Conservation (phyloP, 2,113 vertebrate genomes). For the Myrmecophaga tridactyla region DNA sequence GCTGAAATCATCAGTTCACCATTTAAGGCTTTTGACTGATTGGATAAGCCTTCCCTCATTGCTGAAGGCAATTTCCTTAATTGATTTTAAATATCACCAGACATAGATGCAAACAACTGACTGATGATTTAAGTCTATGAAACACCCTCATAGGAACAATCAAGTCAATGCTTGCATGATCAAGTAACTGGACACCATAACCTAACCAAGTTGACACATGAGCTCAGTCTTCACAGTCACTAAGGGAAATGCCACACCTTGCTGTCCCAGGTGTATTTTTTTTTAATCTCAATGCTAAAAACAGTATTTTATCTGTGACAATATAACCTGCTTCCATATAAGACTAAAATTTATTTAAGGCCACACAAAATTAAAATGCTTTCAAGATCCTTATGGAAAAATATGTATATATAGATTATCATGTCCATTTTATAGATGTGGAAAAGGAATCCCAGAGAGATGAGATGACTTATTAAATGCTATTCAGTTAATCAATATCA, state of each 20-base stretch:
- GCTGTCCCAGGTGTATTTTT: neutral
- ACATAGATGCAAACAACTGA: too few species aligned
- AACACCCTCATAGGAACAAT: too few species aligned
- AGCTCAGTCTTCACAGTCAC: too few species aligned
- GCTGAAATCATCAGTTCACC: too few species aligned
- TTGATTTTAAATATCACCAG: too few species aligned
- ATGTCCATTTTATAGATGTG: neutral
- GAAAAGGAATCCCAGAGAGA: conserved; percentile 17
- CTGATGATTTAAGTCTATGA: too few species aligned
- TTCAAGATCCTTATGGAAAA: neutral
- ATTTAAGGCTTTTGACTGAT: too few species aligned
- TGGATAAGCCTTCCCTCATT: too few species aligned
- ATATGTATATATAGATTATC: neutral
- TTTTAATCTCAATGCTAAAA: neutral
- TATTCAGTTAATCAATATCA: neutral
- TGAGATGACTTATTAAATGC: neutral
- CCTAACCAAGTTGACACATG: too few species aligned
- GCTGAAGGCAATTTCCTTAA: too few species aligned
- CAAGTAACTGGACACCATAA: too few species aligned
- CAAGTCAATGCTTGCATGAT: too few species aligned
- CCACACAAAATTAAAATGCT: neutral
- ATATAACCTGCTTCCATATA: neutral
- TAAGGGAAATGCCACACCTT: neutral
- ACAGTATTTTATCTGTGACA: neutral
- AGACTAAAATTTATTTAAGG: neutral